Evolutionary conservation across 2,113 vertebrate species (phyloP).

Genomic region (Tonatia bakeri): DNA sequence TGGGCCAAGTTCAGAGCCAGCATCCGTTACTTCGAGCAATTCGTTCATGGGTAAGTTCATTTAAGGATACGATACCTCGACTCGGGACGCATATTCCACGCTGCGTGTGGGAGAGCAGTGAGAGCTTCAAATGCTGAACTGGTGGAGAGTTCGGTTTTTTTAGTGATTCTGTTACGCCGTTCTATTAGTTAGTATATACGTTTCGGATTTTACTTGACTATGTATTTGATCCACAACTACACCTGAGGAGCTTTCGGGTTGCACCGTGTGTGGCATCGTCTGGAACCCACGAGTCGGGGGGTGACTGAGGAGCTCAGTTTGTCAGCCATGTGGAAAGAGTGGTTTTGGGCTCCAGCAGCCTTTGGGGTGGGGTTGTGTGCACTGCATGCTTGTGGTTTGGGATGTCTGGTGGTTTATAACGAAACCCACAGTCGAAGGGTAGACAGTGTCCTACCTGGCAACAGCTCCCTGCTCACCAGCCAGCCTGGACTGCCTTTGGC

Average conservation of each 20-base stretch:
- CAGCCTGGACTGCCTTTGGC: not conserved
- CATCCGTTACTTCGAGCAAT: slow-evolving; percentile 57
- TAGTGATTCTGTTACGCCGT: not conserved
- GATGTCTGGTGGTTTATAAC: slow-evolving; percentile 55
- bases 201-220: slow-evolving; percentile 36
- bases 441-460: slow-evolving; percentile 35
- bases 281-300: slow-evolving; percentile 36
- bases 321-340: slow-evolving; percentile 72
- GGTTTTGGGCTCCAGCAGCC: slow-evolving; percentile 60
- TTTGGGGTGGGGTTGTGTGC: slow-evolving; percentile 62
- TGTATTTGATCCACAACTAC: slow-evolving; percentile 22
- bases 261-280: slow-evolving; percentile 60
- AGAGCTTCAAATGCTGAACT: not conserved
- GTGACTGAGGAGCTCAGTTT: slow-evolving; percentile 32
- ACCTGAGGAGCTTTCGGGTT: slow-evolving; percentile 37
- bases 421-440: not conserved
- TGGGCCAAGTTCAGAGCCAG: slow-evolving; percentile 76
- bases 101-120: not conserved
- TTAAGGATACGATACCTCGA: not conserved
- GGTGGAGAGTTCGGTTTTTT: not conserved
- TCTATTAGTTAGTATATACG: not conserved
- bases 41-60: slow-evolving; percentile 91
- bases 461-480: not conserved
- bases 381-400: slow-evolving; percentile 61
- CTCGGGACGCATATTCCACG: not conserved